These are phyloP conservation scores for Centropristis striata DNA, from an alignment of 2,113 vertebrate species.

Conservation along the genomic window DNA sequence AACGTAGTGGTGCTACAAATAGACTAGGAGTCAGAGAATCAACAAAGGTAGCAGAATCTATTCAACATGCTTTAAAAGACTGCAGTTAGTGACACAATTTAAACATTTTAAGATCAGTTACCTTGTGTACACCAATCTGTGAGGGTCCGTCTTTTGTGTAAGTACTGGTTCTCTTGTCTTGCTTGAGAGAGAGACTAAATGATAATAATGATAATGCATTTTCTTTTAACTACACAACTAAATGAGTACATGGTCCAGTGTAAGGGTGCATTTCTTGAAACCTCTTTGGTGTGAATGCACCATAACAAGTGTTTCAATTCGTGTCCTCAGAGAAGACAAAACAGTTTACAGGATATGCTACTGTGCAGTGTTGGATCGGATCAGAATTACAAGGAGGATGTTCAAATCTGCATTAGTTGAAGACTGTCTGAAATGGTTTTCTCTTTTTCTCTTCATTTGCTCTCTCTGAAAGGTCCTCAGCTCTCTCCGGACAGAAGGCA, in stretches of 20 bases:
- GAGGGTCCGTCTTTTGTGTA: too few relatives aligned
- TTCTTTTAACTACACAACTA: neutral
- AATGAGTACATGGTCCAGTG: neutral
- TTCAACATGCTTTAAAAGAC: too few relatives aligned
- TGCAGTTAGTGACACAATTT: too few relatives aligned
- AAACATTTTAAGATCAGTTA: too few relatives aligned
- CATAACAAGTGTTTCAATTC: neutral
- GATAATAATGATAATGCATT: too few relatives aligned
- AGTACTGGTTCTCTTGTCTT: too few relatives aligned
- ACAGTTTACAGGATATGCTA: neutral
- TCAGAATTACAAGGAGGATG: neutral
- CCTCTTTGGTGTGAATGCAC: too few relatives aligned
- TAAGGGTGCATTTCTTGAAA: neutral
- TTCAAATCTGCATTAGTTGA: neutral
- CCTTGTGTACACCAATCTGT: too few relatives aligned
- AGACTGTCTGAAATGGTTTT: neutral
- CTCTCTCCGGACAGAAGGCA: constrained; percentile 88
- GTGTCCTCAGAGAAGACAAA: neutral
- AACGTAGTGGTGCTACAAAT: too few relatives aligned
- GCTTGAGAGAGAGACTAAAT: too few relatives aligned
- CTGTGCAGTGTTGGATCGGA: neutral
- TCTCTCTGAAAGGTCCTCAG: constrained; percentile 86
- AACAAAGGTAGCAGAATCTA: too few relatives aligned
- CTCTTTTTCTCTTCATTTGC: neutral
- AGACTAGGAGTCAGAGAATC: too few relatives aligned